Conservation (phyloP, 2,113 vertebrate species). For the Sterrhoptilus dennistouni region DNA sequence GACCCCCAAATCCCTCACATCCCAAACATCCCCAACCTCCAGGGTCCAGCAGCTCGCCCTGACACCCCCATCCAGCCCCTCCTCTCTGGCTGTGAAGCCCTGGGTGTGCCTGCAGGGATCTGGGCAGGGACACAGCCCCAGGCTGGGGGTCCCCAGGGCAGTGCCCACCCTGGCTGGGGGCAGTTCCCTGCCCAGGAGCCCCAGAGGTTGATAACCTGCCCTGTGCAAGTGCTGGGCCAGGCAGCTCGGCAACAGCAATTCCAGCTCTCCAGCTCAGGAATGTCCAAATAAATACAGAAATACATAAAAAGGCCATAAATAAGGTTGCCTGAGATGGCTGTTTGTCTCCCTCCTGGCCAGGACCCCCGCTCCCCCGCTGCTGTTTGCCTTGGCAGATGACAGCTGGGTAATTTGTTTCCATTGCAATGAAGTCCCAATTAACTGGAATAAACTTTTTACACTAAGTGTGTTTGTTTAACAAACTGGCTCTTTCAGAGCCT, state of each 20-base stretch:
- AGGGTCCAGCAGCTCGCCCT: not conserved
- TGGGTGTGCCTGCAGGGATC: fast-evolving
- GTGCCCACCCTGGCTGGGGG: fast-evolving
- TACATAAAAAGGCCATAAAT: conserved; percentile 67
- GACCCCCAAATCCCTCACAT: not conserved
- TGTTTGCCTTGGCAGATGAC: conserved; percentile 74
- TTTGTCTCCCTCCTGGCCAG: conserved; percentile 44
- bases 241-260: not conserved
- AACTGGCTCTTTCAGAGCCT: conserved; percentile 77
- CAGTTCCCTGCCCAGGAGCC: not conserved
- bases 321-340: conserved; percentile 63
- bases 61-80: not conserved
- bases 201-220: not conserved
- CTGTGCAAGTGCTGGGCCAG: not conserved
- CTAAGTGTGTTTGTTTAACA: conserved; percentile 79
- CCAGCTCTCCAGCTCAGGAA: conserved; percentile 55
- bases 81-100: not conserved
- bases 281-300: conserved; percentile 67
- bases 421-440: conserved; percentile 78
- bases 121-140: not conserved
- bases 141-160: fast-evolving
- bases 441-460: conserved; percentile 80
- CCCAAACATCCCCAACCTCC: fast-evolving
- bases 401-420: conserved; percentile 76
- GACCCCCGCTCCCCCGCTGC: conserved; percentile 36